A percentile compares a stretch with the other conserved stretches of the same genome.
These are phyloP conservation scores for Nesoenas mayeri DNA, from an alignment of 2,113 vertebrate genomes.

Conservation along the genomic window DNA sequence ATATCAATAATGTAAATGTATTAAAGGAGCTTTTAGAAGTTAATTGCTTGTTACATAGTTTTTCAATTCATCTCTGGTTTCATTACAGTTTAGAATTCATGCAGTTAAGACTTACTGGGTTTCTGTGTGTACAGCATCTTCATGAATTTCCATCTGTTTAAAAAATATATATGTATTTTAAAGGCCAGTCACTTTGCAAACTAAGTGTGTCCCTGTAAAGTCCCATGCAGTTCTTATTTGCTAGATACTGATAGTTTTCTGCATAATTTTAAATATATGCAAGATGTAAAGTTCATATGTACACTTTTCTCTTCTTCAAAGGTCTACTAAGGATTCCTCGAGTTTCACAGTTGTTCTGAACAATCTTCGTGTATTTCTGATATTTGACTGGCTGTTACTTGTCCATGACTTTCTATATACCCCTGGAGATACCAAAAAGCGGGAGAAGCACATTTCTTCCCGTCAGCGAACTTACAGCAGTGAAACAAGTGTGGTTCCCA, in stretches of 20 bases:
- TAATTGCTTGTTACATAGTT: neutral
- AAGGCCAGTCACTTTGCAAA: neutral
- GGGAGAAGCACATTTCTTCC: neutral
- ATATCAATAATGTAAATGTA: neutral
- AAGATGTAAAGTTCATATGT: neutral
- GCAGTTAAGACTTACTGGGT: neutral
- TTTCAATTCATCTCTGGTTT: neutral
- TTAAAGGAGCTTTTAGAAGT: neutral
- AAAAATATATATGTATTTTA: neutral
- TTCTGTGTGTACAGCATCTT: neutral
- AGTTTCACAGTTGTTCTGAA: conserved; percentile 96
- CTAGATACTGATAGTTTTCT: neutral
- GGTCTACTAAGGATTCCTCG: conserved; percentile 92
- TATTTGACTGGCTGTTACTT: conserved; percentile 94
- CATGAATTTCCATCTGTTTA: neutral
- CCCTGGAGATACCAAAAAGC: conserved; percentile 76
- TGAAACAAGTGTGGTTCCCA: conserved; percentile 80
- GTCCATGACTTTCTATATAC: conserved; percentile 87
- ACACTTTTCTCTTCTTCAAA: conserved; percentile 45
- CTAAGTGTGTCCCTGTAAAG: neutral
- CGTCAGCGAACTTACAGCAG: conserved; percentile 68
- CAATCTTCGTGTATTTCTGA: conserved; percentile 93
- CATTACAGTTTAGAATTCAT: neutral
- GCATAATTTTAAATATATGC: neutral
- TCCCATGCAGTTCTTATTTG: neutral